A percentile compares a stretch with the other conserved stretches of the same genome.
phyloP scores from a whole-genome alignment of 2,113 vertebrate genomes.

The Zeus faber region DNA sequence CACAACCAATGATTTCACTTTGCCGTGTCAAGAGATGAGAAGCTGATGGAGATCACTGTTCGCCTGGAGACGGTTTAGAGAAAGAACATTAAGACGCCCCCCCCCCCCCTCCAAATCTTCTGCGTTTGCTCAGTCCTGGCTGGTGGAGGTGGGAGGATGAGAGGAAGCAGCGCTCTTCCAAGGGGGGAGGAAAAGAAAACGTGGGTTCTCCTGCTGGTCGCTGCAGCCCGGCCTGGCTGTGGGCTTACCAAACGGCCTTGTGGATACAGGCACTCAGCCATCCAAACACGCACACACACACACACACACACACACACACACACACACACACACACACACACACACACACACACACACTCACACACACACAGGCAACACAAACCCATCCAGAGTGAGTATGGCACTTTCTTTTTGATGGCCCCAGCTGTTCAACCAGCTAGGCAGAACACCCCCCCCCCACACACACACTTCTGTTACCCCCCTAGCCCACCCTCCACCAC shows the following conservation, averaged over 20 bases:
- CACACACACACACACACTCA: not conserved
- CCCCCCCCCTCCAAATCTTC: constrained; percentile 6
- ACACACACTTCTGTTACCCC: not conserved
- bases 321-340: not conserved
- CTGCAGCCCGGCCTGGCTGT: constrained; percentile 35
- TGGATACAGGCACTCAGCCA: constrained; percentile 27
- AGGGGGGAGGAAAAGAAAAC: too few relatives aligned
- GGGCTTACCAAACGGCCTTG: constrained; percentile 24
- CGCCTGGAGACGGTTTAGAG: too few relatives aligned
- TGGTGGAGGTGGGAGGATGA: constrained; percentile 11
- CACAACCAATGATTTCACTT: too few relatives aligned
- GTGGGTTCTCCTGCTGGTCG: constrained; percentile 42
- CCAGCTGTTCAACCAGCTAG: too few relatives aligned
- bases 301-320: not conserved
- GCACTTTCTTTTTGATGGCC: too few relatives aligned
- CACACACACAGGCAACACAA: not conserved
- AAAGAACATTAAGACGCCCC: too few relatives aligned
- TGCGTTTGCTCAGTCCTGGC: constrained; percentile 23
- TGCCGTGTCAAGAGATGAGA: too few relatives aligned
- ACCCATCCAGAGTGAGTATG: too few relatives aligned
- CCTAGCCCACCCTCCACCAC: too few relatives aligned
- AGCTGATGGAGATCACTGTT: too few relatives aligned
- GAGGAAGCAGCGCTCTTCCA: constrained; percentile 18
- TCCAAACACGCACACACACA: not conserved
- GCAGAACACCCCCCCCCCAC: not conserved